Conservation (phyloP, 2,113 vertebrate genomes). For the Chloroceryle aenea region DNA sequence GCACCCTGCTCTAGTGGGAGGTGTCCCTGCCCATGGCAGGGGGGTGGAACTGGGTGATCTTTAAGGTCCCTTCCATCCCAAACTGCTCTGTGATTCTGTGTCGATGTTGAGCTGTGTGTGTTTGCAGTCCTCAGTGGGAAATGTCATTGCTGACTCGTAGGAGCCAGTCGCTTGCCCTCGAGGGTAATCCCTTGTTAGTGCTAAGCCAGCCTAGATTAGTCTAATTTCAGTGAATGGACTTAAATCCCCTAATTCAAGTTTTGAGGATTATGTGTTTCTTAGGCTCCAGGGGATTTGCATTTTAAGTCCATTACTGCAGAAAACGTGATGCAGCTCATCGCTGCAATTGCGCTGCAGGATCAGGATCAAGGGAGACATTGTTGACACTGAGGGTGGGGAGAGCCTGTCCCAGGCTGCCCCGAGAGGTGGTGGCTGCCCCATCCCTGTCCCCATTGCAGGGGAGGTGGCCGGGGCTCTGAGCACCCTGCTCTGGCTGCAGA, state of each 20-base stretch:
- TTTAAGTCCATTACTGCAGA: not conserved
- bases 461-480: no score
- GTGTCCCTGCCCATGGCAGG: not conserved
- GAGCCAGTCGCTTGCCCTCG: rapidly evolving
- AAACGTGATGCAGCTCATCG: not conserved
- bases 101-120: rapidly evolving
- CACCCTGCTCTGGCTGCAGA: no score
- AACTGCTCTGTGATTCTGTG: not conserved
- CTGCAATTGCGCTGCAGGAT: rapidly evolving
- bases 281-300: not conserved
- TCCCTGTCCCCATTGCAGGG: no score
- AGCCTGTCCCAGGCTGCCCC: no score
- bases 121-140: not conserved
- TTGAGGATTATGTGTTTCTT: not conserved
- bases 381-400: no score
- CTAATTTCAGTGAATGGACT: not conserved
- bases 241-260: not conserved
- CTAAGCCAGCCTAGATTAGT: not conserved
- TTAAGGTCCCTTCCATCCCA: not conserved
- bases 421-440: no score
- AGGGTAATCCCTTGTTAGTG: not conserved
- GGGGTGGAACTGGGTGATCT: not conserved
- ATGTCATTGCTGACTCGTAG: not conserved
- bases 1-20: not conserved
- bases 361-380: not conserved